Conservation (phyloP, 2,113 vertebrate species). For the Paramormyrops kingsleyae region DNA sequence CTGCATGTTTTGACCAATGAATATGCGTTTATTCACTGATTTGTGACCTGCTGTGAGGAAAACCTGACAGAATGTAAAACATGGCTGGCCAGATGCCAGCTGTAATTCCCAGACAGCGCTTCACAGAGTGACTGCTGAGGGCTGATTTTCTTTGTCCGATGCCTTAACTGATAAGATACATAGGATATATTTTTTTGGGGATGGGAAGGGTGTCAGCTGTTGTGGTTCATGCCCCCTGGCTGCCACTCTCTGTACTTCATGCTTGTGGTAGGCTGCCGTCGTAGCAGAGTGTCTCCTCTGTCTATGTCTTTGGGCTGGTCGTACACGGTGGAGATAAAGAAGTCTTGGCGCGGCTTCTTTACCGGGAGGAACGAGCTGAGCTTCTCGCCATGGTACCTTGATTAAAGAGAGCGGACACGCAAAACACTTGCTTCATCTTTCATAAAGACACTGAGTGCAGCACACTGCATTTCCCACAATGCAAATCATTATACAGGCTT, state of each 20-base stretch:
- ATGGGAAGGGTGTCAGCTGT: conserved; percentile 29
- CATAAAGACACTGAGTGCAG: neutral
- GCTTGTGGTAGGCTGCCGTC: conserved; percentile 72
- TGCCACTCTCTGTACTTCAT: conserved; percentile 77
- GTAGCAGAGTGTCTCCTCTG: conserved; percentile 66
- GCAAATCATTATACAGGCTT: neutral
- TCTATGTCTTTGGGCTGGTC: conserved; percentile 79
- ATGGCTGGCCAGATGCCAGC: neutral
- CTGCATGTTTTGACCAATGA: neutral
- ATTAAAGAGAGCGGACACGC: conserved; percentile 15
- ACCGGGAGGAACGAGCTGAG: conserved; percentile 58
- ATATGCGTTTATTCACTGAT: neutral
- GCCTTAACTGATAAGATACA: neutral
- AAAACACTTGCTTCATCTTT: neutral
- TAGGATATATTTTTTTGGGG: too few species aligned
- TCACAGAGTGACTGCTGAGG: neutral
- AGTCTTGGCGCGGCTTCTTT: conserved; percentile 62
- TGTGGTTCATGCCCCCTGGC: conserved; percentile 42
- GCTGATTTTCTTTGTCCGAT: neutral
- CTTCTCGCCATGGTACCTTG: conserved; percentile 91
- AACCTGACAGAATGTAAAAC: neutral
- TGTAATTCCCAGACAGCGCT: neutral
- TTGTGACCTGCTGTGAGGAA: neutral
- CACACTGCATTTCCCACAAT: neutral
- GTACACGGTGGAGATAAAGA: conserved; percentile 79